Conservation (phyloP, 2,888 invertebrate species). For the Agonopterix arenella region DNA sequence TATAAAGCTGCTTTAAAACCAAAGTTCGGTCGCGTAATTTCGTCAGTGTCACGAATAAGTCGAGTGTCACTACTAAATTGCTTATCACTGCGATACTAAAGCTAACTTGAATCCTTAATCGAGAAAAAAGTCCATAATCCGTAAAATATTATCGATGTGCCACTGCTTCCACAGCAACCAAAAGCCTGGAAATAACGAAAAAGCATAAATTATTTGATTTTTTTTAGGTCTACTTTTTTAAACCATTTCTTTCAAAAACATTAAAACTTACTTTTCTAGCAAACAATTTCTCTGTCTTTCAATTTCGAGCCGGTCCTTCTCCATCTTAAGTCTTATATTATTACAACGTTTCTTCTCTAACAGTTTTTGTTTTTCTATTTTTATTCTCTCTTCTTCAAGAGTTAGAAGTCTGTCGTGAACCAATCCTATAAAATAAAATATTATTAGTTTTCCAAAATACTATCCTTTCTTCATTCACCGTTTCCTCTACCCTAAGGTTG, state of each 20-base stretch:
- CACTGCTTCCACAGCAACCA: constrained; percentile 44
- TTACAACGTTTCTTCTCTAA: constrained; percentile 51
- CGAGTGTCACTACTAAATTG: no score
- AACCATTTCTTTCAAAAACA: not conserved
- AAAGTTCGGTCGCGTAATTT: no score
- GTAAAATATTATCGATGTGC: constrained; percentile 20
- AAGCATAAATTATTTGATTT: no score
- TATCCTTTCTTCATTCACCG: no score
- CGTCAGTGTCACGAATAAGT: no score
- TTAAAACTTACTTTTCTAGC: constrained; percentile 41
- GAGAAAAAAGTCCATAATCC: no score
- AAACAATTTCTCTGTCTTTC: constrained; percentile 46
- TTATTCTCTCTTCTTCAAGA: constrained; percentile 50
- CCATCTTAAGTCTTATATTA: constrained; percentile 48
- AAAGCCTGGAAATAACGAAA: constrained; percentile 25
- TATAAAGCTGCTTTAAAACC: no score
- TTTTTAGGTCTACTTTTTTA: no score
- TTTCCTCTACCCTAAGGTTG: no score
- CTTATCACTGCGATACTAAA: no score
- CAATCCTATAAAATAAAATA: constrained; percentile 24
- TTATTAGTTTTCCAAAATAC: no score
- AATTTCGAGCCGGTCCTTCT: constrained; percentile 47
- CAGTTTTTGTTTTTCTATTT: constrained; percentile 49
- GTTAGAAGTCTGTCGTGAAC: constrained; percentile 46
- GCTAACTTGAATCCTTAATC: no score